phyloP scores from a whole-genome alignment of 2,797 vertebrate species.

The Saxicola maurus region DNA sequence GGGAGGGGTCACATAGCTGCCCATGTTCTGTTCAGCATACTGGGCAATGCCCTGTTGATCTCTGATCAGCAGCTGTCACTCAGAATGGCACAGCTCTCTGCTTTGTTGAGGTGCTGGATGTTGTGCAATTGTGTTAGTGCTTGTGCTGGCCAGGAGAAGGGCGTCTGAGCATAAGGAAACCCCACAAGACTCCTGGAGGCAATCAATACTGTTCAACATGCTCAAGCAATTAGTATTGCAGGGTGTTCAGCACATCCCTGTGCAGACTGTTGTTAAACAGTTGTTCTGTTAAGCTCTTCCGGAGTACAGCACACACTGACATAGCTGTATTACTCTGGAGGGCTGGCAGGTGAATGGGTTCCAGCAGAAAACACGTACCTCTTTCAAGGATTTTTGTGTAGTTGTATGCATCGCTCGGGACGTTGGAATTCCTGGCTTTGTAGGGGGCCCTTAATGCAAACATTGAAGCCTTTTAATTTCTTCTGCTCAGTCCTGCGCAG shows the following conservation, averaged over 20 bases:
- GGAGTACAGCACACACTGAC: background rate
- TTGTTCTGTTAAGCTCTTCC: background rate
- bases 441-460: background rate
- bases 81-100: background rate
- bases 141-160: background rate
- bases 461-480: background rate
- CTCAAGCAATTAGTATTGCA: background rate
- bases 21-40: fast-evolving
- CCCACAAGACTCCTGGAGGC: background rate
- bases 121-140: background rate
- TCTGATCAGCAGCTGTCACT: background rate
- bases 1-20: background rate
- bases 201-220: background rate
- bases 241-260: background rate
- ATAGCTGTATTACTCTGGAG: background rate
- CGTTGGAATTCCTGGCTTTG: background rate
- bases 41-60: fast-evolving
- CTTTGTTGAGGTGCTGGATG: background rate
- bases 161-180: background rate
- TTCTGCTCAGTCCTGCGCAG: fast-evolving
- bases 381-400: background rate
- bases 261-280: background rate
- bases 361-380: background rate
- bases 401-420: fast-evolving
- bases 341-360: background rate